A percentile compares a stretch with the other conserved stretches of the same genome.
These are phyloP conservation scores for Gerris buenoi DNA, from an alignment of 1,140 invertebrate species.

Conservation along the genomic window DNA sequence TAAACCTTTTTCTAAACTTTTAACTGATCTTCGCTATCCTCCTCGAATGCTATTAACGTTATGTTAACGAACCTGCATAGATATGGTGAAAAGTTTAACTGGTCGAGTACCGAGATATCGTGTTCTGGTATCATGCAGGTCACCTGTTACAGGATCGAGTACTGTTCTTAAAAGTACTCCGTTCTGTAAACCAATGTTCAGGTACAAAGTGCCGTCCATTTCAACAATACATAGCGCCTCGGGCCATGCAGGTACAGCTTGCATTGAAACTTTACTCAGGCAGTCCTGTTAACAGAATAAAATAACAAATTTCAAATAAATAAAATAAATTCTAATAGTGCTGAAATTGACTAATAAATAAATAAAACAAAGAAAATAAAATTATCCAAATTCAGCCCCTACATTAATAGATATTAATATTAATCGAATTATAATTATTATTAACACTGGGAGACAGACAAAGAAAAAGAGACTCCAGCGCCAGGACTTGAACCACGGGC, in stretches of 20 bases:
- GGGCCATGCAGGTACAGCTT: constrained; percentile 87
- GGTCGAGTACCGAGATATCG: constrained; percentile 87
- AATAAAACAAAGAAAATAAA: no score
- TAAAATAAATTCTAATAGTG: neutral
- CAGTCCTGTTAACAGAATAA: constrained; percentile 46
- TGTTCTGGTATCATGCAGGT: constrained; percentile 90
- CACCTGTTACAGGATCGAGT: constrained; percentile 90
- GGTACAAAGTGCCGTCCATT: constrained; percentile 69
- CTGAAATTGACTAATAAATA: no score
- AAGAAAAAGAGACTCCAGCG: no score
- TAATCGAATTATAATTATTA: no score
- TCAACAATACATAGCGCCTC: constrained; percentile 96
- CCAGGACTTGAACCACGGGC: no score
- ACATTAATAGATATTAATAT: no score
- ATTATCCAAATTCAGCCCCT: no score
- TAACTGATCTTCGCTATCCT: no score
- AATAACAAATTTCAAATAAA: neutral
- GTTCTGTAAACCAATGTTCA: constrained; percentile 97
- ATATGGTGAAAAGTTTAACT: constrained; percentile 90
- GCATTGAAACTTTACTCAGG: constrained; percentile 83
- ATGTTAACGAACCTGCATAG: constrained; percentile 53
- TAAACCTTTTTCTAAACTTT: no score
- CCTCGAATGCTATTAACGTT: neutral
- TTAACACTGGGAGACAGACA: no score
- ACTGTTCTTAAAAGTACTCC: constrained; percentile 90